Evolutionary conservation across 2,113 vertebrate genomes (phyloP).

Genomic region (Jacana jacana): DNA sequence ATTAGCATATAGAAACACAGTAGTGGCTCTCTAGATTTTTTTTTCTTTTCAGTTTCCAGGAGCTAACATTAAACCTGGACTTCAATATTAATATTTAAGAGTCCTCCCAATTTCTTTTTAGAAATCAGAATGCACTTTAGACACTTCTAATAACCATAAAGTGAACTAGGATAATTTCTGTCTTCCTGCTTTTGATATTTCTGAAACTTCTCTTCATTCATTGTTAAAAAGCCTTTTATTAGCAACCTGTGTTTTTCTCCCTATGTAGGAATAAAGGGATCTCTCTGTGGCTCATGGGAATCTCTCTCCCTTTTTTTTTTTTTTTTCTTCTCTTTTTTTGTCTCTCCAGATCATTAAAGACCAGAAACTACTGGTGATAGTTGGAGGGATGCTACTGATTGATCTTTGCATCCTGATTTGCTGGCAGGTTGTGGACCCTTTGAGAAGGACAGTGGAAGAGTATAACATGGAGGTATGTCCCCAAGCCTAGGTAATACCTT

Average conservation of each 20-base stretch:
- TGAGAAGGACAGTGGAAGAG: conserved; percentile 94
- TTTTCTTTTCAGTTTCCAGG: not conserved
- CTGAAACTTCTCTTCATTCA: not conserved
- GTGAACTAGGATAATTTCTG: not conserved
- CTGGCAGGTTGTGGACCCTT: conserved; percentile 98
- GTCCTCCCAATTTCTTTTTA: not conserved
- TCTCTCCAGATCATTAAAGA: conserved; percentile 96
- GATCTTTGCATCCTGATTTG: conserved; percentile 99
- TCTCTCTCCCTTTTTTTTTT: not conserved
- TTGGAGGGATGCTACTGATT: conserved; percentile 98
- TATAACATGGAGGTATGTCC: conserved; percentile 96
- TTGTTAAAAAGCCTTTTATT: conserved; percentile 21
- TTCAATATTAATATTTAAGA: not conserved
- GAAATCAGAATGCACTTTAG: not conserved
- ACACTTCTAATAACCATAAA: not conserved
- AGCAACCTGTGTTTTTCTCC: conserved; percentile 7
- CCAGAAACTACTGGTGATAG: conserved; percentile 97
- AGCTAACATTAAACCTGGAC: not conserved
- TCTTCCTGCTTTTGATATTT: conserved; percentile 12
- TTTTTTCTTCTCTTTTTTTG: not conserved
- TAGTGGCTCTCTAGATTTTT: not conserved
- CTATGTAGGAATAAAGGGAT: conserved; percentile 29
- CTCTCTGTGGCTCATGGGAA: conserved; percentile 38
- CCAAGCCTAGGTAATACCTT: not conserved
- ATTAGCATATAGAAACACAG: not conserved